phyloP scores from a whole-genome alignment of 1,140 invertebrate species.

The Yoshiicerus persimilis region DNA sequence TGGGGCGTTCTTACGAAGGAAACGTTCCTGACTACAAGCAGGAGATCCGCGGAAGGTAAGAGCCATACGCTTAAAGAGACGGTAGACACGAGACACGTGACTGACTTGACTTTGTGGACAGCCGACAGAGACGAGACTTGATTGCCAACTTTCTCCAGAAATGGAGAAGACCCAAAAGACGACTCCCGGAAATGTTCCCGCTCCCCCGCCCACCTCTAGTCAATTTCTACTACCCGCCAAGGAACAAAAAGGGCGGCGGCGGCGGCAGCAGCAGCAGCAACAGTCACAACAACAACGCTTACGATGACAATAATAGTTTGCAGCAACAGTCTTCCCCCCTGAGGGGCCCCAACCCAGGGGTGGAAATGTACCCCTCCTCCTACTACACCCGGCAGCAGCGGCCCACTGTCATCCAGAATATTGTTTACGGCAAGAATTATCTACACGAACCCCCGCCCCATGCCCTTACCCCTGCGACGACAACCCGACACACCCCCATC shows the following conservation, averaged over 20 bases:
- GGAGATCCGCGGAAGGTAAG: neutral
- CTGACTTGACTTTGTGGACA: neutral
- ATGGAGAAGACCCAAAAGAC: neutral
- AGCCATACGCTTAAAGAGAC: neutral
- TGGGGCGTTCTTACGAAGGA: constrained; percentile 34
- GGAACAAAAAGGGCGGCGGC: too few relatives aligned
- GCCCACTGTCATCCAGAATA: neutral
- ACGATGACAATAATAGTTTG: neutral
- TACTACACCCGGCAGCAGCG: constrained; percentile 1
- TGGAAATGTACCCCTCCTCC: constrained; percentile 17
- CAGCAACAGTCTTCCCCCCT: neutral
- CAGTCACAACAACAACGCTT: neutral
- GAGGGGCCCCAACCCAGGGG: neutral
- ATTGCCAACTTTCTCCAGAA: neutral
- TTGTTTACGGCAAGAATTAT: constrained; percentile 1
- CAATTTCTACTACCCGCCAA: neutral
- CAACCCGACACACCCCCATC: neutral
- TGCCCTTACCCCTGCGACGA: neutral
- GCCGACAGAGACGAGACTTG: neutral
- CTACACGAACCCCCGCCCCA: neutral
- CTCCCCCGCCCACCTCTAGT: neutral
- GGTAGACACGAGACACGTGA: neutral
- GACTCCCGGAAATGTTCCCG: neutral
- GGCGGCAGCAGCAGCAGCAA: neutral
- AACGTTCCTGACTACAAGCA: constrained; percentile 44